phyloP scores from a whole-genome alignment of 2,888 invertebrate genomes.

The Ormyrus labotus region DNA sequence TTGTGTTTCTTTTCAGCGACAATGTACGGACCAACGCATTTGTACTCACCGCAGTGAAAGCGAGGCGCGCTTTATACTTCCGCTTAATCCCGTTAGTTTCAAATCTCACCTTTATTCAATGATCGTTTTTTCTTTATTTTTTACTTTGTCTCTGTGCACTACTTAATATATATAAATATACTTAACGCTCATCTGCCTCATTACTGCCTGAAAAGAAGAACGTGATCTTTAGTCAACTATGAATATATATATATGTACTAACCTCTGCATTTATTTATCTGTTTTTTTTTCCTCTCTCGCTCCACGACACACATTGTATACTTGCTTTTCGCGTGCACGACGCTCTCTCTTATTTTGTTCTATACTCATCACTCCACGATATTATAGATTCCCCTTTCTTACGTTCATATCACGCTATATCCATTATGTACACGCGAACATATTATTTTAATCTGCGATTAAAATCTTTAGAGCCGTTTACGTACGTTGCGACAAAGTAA shows the following conservation, averaged over 20 bases:
- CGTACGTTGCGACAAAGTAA: constrained; percentile 34
- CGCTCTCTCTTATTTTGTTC: constrained; percentile 47
- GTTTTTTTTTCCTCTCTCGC: neutral
- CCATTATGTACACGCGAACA: constrained; percentile 21
- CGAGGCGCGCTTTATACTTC: constrained; percentile 66
- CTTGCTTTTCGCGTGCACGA: constrained; percentile 64
- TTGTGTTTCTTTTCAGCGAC: constrained; percentile 72
- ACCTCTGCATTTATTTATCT: constrained; percentile 10
- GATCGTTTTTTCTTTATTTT: constrained; percentile 49
- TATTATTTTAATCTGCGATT: constrained; percentile 18
- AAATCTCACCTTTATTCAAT: constrained; percentile 57
- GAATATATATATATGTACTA: constrained; percentile 5
- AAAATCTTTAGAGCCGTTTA: constrained; percentile 26
- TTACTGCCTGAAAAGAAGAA: constrained; percentile 47
- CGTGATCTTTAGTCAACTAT: neutral
- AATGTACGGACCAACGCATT: constrained; percentile 72
- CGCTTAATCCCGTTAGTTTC: constrained; percentile 70
- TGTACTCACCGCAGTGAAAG: constrained; percentile 70
- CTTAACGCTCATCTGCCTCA: constrained; percentile 46
- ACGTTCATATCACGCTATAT: constrained; percentile 11
- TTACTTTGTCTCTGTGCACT: constrained; percentile 41
- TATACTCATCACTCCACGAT: neutral
- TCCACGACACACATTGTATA: constrained; percentile 6
- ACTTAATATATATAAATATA: too few species aligned
- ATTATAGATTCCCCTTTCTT: constrained; percentile 3